phyloP scores from a whole-genome alignment of 2,797 vertebrate genomes.

The Lithobates sylvaticus region DNA sequence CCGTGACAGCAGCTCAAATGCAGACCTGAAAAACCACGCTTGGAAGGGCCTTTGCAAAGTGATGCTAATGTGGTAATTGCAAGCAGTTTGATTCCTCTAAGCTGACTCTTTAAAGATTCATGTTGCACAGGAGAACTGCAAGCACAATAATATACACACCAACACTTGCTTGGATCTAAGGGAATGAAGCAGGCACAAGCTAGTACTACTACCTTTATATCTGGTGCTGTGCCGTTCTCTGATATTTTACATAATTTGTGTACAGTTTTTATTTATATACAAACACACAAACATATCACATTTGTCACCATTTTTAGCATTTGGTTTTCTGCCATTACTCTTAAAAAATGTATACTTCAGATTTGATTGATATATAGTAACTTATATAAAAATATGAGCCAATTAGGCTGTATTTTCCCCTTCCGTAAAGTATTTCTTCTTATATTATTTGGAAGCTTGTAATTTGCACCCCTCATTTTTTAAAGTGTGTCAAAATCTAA shows the following conservation, averaged over 20 bases:
- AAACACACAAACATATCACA: background rate
- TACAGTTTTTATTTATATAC: background rate
- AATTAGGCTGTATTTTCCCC: too few relatives aligned
- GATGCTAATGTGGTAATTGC: slow-evolving; percentile 69
- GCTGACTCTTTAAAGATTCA: slow-evolving; percentile 78
- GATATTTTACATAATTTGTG: background rate
- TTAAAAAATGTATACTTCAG: too few relatives aligned
- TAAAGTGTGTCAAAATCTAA: too few relatives aligned
- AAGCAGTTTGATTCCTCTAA: slow-evolving; percentile 64
- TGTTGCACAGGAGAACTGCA: slow-evolving; percentile 64
- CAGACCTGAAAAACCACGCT: slow-evolving; percentile 34
- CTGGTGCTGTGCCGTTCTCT: background rate
- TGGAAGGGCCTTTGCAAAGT: slow-evolving; percentile 56
- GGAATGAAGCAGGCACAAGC: slow-evolving; percentile 19
- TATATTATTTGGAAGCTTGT: too few relatives aligned
- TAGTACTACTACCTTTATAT: background rate
- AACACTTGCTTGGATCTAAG: slow-evolving; percentile 10
- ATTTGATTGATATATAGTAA: too few relatives aligned
- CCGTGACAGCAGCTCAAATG: slow-evolving; percentile 58
- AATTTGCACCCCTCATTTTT: too few relatives aligned
- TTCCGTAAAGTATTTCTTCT: too few relatives aligned
- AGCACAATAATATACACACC: slow-evolving; percentile 44
- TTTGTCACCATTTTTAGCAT: background rate
- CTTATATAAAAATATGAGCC: too few relatives aligned
- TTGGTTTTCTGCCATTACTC: too few relatives aligned